These are phyloP conservation scores for Smutsia temminckii DNA, from an alignment of 2,797 vertebrate genomes.

Conservation along the genomic window DNA sequence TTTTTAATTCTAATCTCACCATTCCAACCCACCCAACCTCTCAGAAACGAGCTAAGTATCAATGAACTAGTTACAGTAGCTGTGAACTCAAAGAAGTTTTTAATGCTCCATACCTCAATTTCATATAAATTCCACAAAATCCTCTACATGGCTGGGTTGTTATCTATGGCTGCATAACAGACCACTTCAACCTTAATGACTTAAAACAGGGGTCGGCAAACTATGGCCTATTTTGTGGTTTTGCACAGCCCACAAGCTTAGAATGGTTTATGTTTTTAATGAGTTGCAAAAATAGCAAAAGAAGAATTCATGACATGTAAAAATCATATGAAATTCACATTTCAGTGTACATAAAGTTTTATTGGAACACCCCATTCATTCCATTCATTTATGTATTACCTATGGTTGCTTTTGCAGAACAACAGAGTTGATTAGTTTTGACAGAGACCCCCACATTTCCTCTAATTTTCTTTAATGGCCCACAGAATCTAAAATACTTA, in stretches of 20 bases:
- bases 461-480: not conserved
- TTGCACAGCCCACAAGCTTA: not conserved
- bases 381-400: not conserved
- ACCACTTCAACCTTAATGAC: not conserved
- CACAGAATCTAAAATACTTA: conserved; percentile 20
- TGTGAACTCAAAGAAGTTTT: conserved; percentile 12
- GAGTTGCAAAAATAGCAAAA: conserved; percentile 40
- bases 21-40: not conserved
- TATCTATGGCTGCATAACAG: not conserved
- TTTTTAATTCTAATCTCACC: conserved; percentile 28
- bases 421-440: not conserved
- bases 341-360: not conserved
- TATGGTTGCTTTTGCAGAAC: not conserved
- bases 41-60: not conserved
- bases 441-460: not conserved
- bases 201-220: not conserved
- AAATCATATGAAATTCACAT: conserved; percentile 10
- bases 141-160: not conserved
- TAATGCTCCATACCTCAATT: not conserved
- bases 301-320: conserved; percentile 15
- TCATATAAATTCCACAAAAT: conserved; percentile 24
- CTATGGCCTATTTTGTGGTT: not conserved
- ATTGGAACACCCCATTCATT: not conserved
- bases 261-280: conserved; percentile 11
- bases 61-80: not conserved